Percentiles rank a stretch among this genome's conserved stretches.
Conservation (phyloP, 2,113 vertebrate species). For the Brachyistius frenatus region DNA sequence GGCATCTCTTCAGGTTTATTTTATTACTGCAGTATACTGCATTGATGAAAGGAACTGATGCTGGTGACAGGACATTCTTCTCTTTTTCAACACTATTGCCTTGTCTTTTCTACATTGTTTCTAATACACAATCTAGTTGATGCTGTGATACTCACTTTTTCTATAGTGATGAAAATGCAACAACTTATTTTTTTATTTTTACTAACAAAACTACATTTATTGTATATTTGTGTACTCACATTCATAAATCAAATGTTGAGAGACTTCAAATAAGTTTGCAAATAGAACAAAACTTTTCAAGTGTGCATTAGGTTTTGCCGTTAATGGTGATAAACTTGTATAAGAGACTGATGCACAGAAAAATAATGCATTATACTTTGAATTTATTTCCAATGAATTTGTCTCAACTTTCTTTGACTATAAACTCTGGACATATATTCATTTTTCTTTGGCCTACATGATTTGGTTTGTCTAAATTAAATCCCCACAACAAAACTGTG, state of each 20-base stretch:
- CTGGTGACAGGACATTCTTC: neutral
- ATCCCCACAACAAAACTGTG: too few species aligned
- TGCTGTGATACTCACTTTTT: neutral
- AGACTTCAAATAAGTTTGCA: too few species aligned
- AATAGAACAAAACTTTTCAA: too few species aligned
- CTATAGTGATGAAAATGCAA: neutral
- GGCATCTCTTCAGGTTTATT: neutral
- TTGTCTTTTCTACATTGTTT: neutral
- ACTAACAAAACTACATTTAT: neutral
- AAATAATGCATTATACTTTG: too few species aligned
- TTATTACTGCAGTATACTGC: neutral
- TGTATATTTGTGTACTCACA: neutral
- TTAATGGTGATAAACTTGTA: too few species aligned
- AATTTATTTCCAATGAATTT: too few species aligned
- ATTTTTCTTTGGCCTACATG: too few species aligned
- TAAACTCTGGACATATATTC: too few species aligned
- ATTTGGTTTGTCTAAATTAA: too few species aligned
- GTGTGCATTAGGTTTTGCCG: too few species aligned
- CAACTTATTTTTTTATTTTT: neutral
- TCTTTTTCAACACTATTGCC: neutral
- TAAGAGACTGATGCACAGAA: too few species aligned
- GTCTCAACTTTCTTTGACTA: too few species aligned
- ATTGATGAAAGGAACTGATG: conserved; percentile 5
- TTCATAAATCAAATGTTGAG: neutral
- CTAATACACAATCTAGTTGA: neutral